Evolutionary conservation across 1,140 invertebrate genomes (phyloP), one percentile per base, ranked within the genome.

Genomic region (Neodiprion pinetum): DNA sequence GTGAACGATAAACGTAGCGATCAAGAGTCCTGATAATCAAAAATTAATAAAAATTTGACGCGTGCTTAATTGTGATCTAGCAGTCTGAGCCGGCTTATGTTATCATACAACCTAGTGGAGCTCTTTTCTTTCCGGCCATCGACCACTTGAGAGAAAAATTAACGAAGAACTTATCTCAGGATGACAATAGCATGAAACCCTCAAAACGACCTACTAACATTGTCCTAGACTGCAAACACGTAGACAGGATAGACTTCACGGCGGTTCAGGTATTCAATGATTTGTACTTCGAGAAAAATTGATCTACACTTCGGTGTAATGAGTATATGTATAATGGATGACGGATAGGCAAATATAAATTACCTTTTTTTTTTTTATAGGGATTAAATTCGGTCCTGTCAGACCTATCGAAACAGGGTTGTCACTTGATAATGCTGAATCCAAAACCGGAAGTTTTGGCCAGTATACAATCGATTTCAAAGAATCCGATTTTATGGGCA

Each of bases 101-200:
- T n/a, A 76, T 90, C 47, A 80, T 91, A 11, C 86, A 84, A 40
- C 87, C 90, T 17, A 86, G 84, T 47, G 85, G 87, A 11, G 90
- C 90, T 5, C 77, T 92, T 4, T 81, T 88, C 14, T 92, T 91
- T 78, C 90, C 91, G 0, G 88, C 89, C 4, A 86, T 89, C 7
- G 89, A 91, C 73, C 87, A 90, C 72, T 21, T 92, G 9, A 84
- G 88, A 75, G 81, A 76, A 11, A 83, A 85, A 49, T 81, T 91
- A n/a, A 80, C 81, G 0, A 85, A 87, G 75, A 81, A 80, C 9
- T 79, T 82, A 21, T 73, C 68, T n/a, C 67, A 61, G 21, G 74
- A 80, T 3, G 72, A 81, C 17, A 76, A 75, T 23, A 48, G 73
- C 73, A 53, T 74, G 1, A 80, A 72, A 66, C 9, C 49, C 12